Conservation (phyloP, 2,888 invertebrate species). For the Polyommatus icarus region DNA sequence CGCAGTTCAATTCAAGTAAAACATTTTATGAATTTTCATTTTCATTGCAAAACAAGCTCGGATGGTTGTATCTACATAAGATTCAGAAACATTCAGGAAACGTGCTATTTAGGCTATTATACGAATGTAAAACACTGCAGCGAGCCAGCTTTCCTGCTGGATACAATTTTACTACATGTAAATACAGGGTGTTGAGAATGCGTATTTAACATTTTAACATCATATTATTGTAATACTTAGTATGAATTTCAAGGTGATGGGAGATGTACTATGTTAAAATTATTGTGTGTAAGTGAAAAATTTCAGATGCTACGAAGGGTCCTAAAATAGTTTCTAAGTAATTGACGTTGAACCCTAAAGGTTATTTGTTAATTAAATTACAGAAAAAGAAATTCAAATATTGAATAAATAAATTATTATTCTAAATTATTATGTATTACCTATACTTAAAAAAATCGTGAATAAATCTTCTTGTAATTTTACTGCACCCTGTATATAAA, state of each 20-base stretch:
- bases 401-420: too few relatives aligned
- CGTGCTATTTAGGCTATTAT: slow-evolving; percentile 26
- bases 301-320: too few relatives aligned
- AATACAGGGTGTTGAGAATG: not conserved
- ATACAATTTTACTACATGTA: slow-evolving; percentile 24
- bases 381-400: too few relatives aligned
- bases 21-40: slow-evolving; percentile 5
- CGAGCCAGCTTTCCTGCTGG: slow-evolving; percentile 23
- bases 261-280: too few relatives aligned
- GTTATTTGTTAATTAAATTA: too few relatives aligned
- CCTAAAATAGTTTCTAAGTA: too few relatives aligned
- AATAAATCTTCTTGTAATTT: not conserved
- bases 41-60: slow-evolving; percentile 10
- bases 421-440: not conserved
- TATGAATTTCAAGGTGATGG: too few relatives aligned
- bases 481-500: not conserved
- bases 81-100: slow-evolving; percentile 28
- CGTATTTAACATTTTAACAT: not conserved
- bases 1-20: not conserved
- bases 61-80: slow-evolving; percentile 26
- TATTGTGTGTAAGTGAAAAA: too few relatives aligned
- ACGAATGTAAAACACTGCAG: slow-evolving; percentile 29
- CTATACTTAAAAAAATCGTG: not conserved
- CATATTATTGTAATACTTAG: too few relatives aligned
- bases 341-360: too few relatives aligned